Conservation (phyloP, 2,113 vertebrate genomes). For the Dicrurus megarhynchus region DNA sequence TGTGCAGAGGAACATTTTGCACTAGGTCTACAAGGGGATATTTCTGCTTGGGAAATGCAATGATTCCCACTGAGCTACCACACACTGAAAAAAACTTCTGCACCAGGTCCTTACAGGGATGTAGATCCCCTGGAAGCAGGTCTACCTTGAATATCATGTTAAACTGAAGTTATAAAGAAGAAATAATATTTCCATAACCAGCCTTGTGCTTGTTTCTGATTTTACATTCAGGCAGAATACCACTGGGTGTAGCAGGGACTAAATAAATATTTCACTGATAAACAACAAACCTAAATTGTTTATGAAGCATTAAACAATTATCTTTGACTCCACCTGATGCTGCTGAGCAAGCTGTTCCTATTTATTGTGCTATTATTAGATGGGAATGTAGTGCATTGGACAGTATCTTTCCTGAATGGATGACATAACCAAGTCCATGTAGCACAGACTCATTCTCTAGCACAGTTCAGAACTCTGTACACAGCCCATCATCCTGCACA, state of each 20-base stretch:
- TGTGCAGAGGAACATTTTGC: neutral
- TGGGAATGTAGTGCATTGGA: neutral
- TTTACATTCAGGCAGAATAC: neutral
- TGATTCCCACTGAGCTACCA: neutral
- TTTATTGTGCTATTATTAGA: neutral
- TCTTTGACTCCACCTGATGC: conserved; percentile 27
- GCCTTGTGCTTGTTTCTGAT: neutral
- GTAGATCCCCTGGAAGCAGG: neutral
- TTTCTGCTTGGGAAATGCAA: neutral
- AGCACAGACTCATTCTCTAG: neutral
- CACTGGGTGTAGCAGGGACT: neutral
- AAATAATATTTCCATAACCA: neutral
- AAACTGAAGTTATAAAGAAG: neutral
- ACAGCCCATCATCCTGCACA: neutral
- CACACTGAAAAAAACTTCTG: neutral
- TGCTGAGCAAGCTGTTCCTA: conserved; percentile 28
- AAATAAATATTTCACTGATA: neutral
- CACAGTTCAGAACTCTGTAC: neutral
- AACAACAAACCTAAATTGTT: conserved; percentile 4
- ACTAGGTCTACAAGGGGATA: neutral
- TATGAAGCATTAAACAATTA: conserved; percentile 26
- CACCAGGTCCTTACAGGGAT: neutral
- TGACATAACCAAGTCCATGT: neutral
- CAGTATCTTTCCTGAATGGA: neutral
- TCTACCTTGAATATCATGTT: neutral